These are phyloP conservation scores for Ctenosaura bakeri DNA, from an alignment of 2,797 vertebrate species.

Conservation along the genomic window DNA sequence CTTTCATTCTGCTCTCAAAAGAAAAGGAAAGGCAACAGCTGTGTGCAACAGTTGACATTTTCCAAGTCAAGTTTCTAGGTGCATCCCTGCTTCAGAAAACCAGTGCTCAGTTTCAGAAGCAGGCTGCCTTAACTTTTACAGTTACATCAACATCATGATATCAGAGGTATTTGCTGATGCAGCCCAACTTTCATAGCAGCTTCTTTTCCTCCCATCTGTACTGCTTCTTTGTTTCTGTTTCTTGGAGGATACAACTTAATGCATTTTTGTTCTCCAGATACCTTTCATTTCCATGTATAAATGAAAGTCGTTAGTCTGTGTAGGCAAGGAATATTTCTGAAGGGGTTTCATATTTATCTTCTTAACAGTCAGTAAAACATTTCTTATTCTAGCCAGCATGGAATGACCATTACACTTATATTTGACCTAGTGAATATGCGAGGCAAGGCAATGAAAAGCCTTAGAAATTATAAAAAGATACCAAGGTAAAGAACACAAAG, in stretches of 20 bases:
- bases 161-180: background rate
- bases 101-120: background rate
- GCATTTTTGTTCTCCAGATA: background rate
- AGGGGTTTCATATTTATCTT: background rate
- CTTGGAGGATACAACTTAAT: background rate
- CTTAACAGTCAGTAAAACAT: background rate
- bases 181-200: background rate
- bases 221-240: background rate
- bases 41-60: no score
- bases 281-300: background rate
- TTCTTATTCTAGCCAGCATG: background rate
- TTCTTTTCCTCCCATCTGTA: background rate
- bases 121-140: background rate
- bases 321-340: background rate
- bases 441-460: background rate
- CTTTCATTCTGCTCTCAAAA: background rate
- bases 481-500: background rate
- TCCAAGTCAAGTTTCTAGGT: background rate
- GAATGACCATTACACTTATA: background rate
- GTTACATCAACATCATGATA: background rate
- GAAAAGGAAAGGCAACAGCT: background rate
- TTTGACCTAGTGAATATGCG: background rate
- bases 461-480: background rate
- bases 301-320: background rate
- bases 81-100: background rate